Conservation (phyloP, 2,888 invertebrate species). For the Drosophila paranaensis region DNA sequence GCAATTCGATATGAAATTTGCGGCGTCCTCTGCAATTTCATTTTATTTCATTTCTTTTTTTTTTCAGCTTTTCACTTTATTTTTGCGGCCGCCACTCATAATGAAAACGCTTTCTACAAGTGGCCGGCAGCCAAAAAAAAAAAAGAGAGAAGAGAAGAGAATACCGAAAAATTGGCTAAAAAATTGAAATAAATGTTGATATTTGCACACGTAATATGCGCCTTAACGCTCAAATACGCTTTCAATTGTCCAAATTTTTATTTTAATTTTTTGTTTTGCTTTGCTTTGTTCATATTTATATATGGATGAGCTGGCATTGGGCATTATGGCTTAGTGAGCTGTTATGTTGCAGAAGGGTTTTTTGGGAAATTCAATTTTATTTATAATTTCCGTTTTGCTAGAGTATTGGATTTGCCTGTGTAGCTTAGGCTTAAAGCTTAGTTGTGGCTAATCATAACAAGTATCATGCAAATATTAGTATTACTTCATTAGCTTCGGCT, state of each 20-base stretch:
- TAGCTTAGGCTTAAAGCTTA: too few species aligned
- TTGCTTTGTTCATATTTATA: neutral
- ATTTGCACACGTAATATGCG: slow-evolving; percentile 79
- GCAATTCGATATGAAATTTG: slow-evolving; percentile 74
- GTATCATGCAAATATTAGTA: too few species aligned
- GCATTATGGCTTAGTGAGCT: neutral
- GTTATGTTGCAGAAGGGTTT: neutral
- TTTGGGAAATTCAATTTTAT: neutral
- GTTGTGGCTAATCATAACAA: too few species aligned
- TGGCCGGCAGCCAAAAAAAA: slow-evolving; percentile 51
- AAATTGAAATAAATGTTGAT: slow-evolving; percentile 77
- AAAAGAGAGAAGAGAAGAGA: slow-evolving; percentile 26
- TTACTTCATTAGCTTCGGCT: too few species aligned
- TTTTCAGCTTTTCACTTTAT: slow-evolving; percentile 23
- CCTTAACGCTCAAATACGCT: slow-evolving; percentile 81
- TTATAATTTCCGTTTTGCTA: too few species aligned
- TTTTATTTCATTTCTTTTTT: neutral
- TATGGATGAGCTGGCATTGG: neutral
- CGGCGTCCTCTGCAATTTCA: slow-evolving; percentile 53
- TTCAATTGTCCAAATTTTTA: slow-evolving; percentile 78
- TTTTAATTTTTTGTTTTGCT: slow-evolving; percentile 25
- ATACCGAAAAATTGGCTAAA: slow-evolving; percentile 46
- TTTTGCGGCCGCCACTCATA: slow-evolving; percentile 65
- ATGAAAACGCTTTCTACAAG: slow-evolving; percentile 78
- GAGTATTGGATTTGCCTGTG: too few species aligned